These are phyloP conservation scores for Heloderma charlesbogerti DNA, from an alignment of 2,113 vertebrate species.

Conservation along the genomic window DNA sequence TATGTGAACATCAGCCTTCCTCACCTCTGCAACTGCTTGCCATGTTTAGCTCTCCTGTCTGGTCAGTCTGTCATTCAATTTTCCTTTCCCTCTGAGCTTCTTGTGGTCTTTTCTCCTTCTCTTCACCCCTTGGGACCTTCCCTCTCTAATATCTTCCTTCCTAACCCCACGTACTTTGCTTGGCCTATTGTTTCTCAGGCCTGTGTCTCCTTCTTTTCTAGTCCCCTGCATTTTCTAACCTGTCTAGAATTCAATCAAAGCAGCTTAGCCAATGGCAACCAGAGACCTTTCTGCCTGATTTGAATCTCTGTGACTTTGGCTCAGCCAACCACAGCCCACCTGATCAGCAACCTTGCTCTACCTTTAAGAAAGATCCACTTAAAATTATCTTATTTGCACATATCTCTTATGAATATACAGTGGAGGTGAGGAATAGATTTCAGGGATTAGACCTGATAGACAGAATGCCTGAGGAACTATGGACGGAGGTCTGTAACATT, in stretches of 20 bases:
- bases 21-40: background rate
- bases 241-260: background rate
- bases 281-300: background rate
- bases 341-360: background rate
- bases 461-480: no score
- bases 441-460: no score
- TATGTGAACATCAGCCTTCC: background rate
- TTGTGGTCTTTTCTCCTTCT: background rate
- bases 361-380: background rate
- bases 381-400: background rate
- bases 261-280: background rate
- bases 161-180: background rate
- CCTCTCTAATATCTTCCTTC: background rate
- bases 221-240: background rate
- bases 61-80: background rate
- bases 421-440: no score
- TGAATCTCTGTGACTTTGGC: background rate
- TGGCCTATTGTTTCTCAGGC: background rate
- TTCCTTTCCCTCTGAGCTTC: background rate
- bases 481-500: no score
- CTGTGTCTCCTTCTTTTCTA: background rate
- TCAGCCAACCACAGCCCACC: background rate
- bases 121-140: background rate
- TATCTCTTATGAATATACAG: no score
- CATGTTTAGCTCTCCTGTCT: background rate